Conservation (phyloP, 2,888 invertebrate species). For the Drosophila limbata region DNA sequence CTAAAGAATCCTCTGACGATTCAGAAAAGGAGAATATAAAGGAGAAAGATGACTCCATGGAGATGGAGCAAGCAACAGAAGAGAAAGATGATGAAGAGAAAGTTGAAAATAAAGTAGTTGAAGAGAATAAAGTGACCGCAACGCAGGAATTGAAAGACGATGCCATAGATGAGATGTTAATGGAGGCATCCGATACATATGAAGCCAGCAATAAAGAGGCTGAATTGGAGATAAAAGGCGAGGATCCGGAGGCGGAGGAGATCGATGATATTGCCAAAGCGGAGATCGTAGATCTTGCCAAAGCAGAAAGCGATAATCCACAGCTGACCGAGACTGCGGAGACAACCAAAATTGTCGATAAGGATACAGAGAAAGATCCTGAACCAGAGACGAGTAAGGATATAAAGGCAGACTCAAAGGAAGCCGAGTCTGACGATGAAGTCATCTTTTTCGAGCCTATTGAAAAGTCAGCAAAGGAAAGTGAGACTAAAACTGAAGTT, state of each 20-base stretch:
- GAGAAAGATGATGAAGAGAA: neutral
- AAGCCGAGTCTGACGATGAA: conserved; percentile 73
- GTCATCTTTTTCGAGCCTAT: conserved; percentile 76
- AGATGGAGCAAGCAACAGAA: neutral
- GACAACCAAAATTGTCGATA: conserved; percentile 2
- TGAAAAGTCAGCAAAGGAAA: conserved; percentile 45
- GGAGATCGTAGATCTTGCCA: neutral
- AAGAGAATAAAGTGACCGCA: neutral
- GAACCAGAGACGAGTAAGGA: neutral
- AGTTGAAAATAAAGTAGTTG: neutral
- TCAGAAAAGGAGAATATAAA: neutral
- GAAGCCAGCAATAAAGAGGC: conserved; percentile 3
- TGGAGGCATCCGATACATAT: neutral
- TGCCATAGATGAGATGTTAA: conserved; percentile 6
- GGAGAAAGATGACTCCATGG: neutral
- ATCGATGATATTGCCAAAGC: neutral
- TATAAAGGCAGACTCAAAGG: conserved; percentile 7
- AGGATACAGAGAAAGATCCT: neutral
- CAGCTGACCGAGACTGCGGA: neutral
- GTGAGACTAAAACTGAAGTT: neutral
- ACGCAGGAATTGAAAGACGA: conserved; percentile 29
- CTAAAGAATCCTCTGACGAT: conserved; percentile 1
- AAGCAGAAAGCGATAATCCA: neutral
- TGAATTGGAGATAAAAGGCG: neutral
- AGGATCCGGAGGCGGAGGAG: neutral